These are phyloP conservation scores for Tipula lateralis DNA, from an alignment of 2,888 invertebrate genomes.

Conservation along the genomic window DNA sequence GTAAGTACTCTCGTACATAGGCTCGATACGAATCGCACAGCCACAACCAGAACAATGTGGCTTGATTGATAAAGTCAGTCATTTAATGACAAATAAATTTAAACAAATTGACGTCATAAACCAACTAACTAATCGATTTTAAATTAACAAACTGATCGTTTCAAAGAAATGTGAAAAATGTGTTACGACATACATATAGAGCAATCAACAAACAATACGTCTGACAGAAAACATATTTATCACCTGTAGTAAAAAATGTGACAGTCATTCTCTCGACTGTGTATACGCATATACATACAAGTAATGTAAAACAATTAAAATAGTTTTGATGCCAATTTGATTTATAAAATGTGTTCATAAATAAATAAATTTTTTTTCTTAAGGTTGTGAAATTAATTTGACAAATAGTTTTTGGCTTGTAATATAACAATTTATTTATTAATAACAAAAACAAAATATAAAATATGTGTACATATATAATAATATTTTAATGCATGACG, in stretches of 20 bases:
- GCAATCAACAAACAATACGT: not conserved
- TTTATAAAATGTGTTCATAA: not conserved
- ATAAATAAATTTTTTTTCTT: not conserved
- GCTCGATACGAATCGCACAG: too few species aligned
- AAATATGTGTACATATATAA: too few species aligned
- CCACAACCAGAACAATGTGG: too few species aligned
- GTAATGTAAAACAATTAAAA: not conserved
- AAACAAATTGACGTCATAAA: not conserved
- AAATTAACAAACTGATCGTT: not conserved
- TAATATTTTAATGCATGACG: not conserved
- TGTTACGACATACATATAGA: not conserved
- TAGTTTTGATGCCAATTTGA: not conserved
- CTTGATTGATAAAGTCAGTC: too few species aligned
- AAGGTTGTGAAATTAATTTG: not conserved
- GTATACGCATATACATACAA: not conserved
- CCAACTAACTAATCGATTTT: not conserved
- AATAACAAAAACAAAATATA: not conserved
- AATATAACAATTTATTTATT: not conserved
- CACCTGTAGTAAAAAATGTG: not conserved
- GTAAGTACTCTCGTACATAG: too few species aligned
- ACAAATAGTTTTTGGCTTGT: conserved; percentile 9
- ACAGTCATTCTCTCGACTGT: not conserved
- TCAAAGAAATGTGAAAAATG: not conserved
- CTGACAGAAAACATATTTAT: not conserved
- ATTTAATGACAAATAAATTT: not conserved